phyloP scores from a whole-genome alignment of 1,140 invertebrate species.

The Chlorops oryzae region DNA sequence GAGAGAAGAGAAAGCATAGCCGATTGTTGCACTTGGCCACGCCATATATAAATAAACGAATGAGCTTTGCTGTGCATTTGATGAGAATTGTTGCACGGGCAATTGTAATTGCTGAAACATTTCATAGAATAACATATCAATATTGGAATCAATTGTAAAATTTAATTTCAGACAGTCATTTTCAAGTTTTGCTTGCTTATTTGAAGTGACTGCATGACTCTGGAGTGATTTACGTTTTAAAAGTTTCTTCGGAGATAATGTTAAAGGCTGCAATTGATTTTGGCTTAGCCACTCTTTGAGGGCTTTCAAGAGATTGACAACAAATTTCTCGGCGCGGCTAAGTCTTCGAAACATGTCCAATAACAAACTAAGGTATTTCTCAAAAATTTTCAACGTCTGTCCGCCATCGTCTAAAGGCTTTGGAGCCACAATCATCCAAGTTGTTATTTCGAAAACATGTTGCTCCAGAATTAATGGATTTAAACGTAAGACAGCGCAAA shows the following conservation, averaged over 20 bases:
- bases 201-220: too few relatives aligned
- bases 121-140: too few relatives aligned
- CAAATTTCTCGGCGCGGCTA: conserved; percentile 35
- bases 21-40: conserved; percentile 32
- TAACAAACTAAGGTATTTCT: conserved; percentile 30
- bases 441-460: conserved; percentile 31
- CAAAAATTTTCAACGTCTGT: conserved; percentile 25
- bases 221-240: too few relatives aligned
- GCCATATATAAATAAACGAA: conserved; percentile 16
- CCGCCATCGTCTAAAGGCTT: conserved; percentile 16
- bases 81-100: too few relatives aligned
- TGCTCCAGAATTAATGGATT: conserved; percentile 41
- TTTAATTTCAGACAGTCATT: too few relatives aligned
- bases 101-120: too few relatives aligned
- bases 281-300: conserved; percentile 29
- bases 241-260: too few relatives aligned
- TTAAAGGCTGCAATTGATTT: too few relatives aligned
- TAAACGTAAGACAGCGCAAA: conserved; percentile 28
- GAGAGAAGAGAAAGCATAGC: conserved; percentile 30
- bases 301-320: conserved; percentile 30
- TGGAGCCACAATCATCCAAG: conserved; percentile 27
- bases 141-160: too few relatives aligned
- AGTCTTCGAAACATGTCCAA: conserved; percentile 38
- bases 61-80: too few relatives aligned
- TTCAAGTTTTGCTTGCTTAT: too few relatives aligned